phyloP scores from a whole-genome alignment of 2,113 vertebrate species.

The Pogona vitticeps region DNA sequence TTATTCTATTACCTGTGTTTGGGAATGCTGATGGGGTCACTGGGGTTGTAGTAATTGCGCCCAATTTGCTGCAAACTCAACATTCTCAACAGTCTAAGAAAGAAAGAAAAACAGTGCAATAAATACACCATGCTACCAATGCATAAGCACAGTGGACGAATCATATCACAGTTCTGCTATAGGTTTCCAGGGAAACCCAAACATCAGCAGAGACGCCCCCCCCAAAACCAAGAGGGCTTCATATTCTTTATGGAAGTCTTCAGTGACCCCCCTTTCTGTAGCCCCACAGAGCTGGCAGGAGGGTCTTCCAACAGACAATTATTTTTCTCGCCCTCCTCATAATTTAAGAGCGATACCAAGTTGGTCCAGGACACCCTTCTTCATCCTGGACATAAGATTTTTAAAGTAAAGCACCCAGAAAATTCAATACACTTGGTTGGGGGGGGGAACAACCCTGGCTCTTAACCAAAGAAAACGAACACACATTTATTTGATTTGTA shows the following conservation, averaged over 20 bases:
- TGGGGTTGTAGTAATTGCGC: constrained; percentile 91
- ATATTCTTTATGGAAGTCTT: too few species aligned
- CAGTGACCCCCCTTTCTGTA: too few species aligned
- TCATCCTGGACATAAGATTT: neutral
- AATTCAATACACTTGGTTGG: too few species aligned
- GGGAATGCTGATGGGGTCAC: constrained; percentile 85
- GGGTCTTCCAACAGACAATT: neutral
- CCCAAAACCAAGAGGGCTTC: too few species aligned
- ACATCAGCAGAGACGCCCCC: too few species aligned
- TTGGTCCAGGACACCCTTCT: neutral
- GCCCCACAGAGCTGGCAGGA: too few species aligned
- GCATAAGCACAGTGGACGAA: too few species aligned
- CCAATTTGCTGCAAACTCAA: constrained; percentile 95
- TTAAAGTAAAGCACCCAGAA: too few species aligned
- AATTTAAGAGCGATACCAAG: neutral
- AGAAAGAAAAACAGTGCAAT: neutral
- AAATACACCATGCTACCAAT: neutral
- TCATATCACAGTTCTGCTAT: too few species aligned
- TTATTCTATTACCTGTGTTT: constrained; percentile 83
- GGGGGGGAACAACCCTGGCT: neutral
- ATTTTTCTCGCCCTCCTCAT: too few species aligned
- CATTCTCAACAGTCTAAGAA: constrained; percentile 87
- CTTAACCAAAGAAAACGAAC: neutral
- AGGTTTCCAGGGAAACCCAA: too few species aligned
- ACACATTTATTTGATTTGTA: too few species aligned